These are phyloP conservation scores for Tetrax tetrax DNA, from an alignment of 2,113 vertebrate species.

Conservation along the genomic window DNA sequence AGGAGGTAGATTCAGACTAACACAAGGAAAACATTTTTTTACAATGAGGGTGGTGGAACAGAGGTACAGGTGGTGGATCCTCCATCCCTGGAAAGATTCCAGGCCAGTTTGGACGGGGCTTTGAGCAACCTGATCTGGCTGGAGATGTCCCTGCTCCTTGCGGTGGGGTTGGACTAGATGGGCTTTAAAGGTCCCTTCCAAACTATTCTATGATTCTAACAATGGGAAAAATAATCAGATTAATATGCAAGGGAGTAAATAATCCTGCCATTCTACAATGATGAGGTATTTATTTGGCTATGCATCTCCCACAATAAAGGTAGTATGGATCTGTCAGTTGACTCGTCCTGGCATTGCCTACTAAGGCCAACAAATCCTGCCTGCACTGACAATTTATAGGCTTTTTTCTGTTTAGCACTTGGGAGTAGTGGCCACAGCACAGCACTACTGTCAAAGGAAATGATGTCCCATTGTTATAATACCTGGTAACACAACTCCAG, in stretches of 20 bases:
- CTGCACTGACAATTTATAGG: not conserved
- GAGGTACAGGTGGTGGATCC: no score
- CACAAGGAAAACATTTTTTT: no score
- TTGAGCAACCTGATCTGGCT: no score
- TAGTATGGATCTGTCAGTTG: not conserved
- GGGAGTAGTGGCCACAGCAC: not conserved
- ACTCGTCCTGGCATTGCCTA: not conserved
- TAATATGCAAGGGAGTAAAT: not conserved
- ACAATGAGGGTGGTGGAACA: no score
- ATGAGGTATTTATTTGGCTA: not conserved
- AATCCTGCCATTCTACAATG: not conserved
- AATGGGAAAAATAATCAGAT: not conserved
- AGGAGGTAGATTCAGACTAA: no score
- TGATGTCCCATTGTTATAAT: not conserved
- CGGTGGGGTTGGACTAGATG: no score
- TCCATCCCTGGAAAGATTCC: no score
- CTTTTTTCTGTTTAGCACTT: not conserved
- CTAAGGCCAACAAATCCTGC: not conserved
- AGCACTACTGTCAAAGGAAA: not conserved
- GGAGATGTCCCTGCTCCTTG: no score
- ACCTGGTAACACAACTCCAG: not conserved
- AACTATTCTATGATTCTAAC: no score
- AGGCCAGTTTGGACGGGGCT: no score
- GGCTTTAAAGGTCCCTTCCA: no score
- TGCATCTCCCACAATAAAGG: accelerated